These are phyloP conservation scores for Tetrao urogallus DNA, from an alignment of 2,113 vertebrate genomes.

Conservation along the genomic window DNA sequence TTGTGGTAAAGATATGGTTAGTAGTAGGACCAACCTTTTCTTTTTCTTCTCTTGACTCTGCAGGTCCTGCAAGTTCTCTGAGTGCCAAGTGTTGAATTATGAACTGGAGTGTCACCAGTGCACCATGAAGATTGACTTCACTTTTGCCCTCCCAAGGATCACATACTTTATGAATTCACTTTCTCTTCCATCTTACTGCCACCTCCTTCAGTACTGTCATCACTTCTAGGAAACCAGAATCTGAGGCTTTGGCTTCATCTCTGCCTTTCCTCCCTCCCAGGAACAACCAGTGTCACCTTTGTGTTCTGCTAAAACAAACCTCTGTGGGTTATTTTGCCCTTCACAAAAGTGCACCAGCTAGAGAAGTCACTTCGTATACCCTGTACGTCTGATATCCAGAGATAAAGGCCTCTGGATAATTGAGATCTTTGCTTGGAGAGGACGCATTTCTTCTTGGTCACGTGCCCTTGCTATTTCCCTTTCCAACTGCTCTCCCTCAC, in stretches of 20 bases:
- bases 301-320: conserved; percentile 2
- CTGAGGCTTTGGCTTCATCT: conserved; percentile 33
- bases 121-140: conserved; percentile 77
- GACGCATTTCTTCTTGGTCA: not conserved
- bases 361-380: not conserved
- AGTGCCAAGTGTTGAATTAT: conserved; percentile 56
- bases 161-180: conserved; percentile 48
- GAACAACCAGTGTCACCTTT: conserved; percentile 3
- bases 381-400: conserved; percentile 5
- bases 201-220: not conserved
- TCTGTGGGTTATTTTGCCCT: not conserved
- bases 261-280: conserved; percentile 1
- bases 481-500: not conserved
- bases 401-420: conserved; percentile 73
- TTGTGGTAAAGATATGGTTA: not conserved
- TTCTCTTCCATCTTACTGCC: not conserved
- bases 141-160: conserved; percentile 17
- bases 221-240: conserved; percentile 57
- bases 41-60: not conserved
- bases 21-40: not conserved
- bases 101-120: conserved; percentile 33
- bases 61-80: conserved; percentile 41
- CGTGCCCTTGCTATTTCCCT: not conserved
- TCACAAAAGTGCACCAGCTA: not conserved
- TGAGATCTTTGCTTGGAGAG: conserved; percentile 69